Evolutionary conservation across 2,797 vertebrate genomes (phyloP), one percentile per base, ranked within the genome.

Genomic region (Lithobates pipiens): DNA sequence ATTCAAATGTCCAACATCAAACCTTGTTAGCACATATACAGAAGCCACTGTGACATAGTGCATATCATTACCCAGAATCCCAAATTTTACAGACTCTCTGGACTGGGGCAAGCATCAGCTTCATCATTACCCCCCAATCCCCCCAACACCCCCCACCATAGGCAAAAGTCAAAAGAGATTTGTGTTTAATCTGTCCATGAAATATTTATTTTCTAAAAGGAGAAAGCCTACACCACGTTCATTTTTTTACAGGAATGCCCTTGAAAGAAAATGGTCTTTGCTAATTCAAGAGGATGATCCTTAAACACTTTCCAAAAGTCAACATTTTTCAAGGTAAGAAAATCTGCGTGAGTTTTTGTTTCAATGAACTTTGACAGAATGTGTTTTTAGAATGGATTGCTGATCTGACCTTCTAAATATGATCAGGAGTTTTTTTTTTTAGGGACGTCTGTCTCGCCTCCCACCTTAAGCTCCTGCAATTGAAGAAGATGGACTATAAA

Each of bases 161-260:
- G 70, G 27, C 36, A 65, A 82, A 82, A 82, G 42, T 74, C 57
- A 76, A 36, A 46, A 76, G 69, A 67, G 44, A 57, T 77, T 84
- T 70, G 1, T 29, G 25, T 81, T 73, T 36, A 61, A 73, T 73
- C 10, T 39, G 23, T 25, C 29, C 21, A 81, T 81, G 36, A 29
- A 67, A 67, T 39, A 61, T 61, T 61, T 72, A 54, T 63, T 16
- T 23, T 13, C 0, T 63, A 27, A 15, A 23, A 72, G 46, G 54
- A 69, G 18, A 74, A 68, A 42, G 57, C 57, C 32, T 3, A 69
- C 44, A 77, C 5, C 21, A 46, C 63, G 25, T 42, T 78, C n/a
- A 67, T 67, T 73, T 67, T 73, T 46, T 83, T 68, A 75, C 71
- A 63, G 77, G 42, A 74, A 83, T 87, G 85, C 70, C 85, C 85